Evolutionary conservation across 1,140 invertebrate genomes (phyloP).

Genomic region (Agraylea sexmaculata): DNA sequence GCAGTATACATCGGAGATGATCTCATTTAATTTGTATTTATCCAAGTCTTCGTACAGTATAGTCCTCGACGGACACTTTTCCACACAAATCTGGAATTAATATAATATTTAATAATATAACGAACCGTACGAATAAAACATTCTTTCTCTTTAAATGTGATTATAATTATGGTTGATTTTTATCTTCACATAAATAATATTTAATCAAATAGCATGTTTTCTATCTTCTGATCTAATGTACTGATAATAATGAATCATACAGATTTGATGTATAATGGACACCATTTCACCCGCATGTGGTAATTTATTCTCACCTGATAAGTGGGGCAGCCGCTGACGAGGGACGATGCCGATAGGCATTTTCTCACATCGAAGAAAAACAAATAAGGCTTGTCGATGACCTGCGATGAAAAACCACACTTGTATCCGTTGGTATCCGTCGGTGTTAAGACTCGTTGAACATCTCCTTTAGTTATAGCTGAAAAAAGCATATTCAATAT

Average conservation of each 20-base stretch:
- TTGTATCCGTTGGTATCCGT: conserved; percentile 60
- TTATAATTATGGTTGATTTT: too few species aligned
- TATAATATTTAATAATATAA: background rate
- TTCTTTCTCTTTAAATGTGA: too few species aligned
- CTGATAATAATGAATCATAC: too few species aligned
- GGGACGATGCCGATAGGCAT: conserved; percentile 57
- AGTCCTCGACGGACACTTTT: conserved; percentile 54
- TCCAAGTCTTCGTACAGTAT: conserved; percentile 28
- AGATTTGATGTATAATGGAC: too few species aligned
- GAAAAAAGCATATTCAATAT: too few species aligned
- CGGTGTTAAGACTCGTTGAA: conserved; percentile 66
- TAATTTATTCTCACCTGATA: conserved; percentile 55
- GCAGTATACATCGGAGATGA: conserved; percentile 55
- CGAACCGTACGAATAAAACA: too few species aligned
- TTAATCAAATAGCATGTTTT: too few species aligned
- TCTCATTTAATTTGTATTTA: conserved; percentile 17
- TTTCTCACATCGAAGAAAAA: conserved; percentile 77
- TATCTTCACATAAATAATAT: too few species aligned
- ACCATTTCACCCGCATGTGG: too few species aligned
- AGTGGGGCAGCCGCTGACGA: conserved; percentile 74
- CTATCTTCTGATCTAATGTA: too few species aligned
- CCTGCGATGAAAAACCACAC: conserved; percentile 63
- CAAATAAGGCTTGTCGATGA: conserved; percentile 57
- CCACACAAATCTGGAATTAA: conserved; percentile 59
- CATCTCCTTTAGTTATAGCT: conserved; percentile 64